Evolutionary conservation across 2,113 vertebrate genomes (phyloP), one percentile per base, ranked within the genome.

Genomic region (Heptranchias perlo): DNA sequence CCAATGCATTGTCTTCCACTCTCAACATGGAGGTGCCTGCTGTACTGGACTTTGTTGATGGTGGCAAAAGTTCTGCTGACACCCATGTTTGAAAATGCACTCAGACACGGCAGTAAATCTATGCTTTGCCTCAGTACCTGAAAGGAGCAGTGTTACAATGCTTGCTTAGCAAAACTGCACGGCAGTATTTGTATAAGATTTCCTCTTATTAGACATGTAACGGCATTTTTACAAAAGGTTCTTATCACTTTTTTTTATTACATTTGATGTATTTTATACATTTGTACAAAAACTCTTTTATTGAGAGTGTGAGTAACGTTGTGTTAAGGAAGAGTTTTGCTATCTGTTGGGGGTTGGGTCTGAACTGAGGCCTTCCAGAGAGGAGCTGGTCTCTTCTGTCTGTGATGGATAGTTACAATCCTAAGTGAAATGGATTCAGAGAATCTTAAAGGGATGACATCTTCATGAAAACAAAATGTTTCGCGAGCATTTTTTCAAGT

Each of bases 21-120:
- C 44, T 52, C 5, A 92, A 0, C 2, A 97, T 96, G 0, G 98
- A 98, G 35, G 97, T 96, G 89, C 98, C 97, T 65, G 98, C 97
- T 0, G 97, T 97, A 10, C 58, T 98, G 97, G 97, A 98, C 0
- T 82, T 96, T 0, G 97, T 97, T 10, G 96, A 97, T 58, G 65
- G 94, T 49, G 28, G 11, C 10, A 67, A 69, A 67, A 35, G 6
- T 52, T 69, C 94, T 52, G 28, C 18, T 49, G 94, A 95, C 44
- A 69, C 39, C 65, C 65, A 95, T 69, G 25, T 95, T 95, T 95
- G 39, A 95, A 18, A 67, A 28, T 52, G 11, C 4, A 23, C 28
- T 49, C 39, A 94, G 39, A 10, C 49, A 67, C 44, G 31, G 39
- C 64, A 62, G 16, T 35, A 52, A 35, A 52, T 49, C 49, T 49